These are phyloP conservation scores for Baronia brevicornis DNA, from an alignment of 2,888 invertebrate species.

Conservation along the genomic window DNA sequence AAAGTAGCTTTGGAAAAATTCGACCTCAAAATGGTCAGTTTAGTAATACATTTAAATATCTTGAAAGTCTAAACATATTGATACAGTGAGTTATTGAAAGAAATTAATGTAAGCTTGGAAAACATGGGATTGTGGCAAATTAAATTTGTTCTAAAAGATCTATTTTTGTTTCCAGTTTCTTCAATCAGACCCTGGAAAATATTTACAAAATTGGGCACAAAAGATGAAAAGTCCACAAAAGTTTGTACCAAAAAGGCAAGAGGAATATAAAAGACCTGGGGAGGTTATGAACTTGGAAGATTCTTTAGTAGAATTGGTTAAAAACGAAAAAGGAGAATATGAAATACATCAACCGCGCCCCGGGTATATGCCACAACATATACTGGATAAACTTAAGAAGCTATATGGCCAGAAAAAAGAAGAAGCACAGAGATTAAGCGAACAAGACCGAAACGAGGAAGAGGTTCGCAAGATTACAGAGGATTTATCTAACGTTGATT, in stretches of 20 bases:
- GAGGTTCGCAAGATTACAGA: conserved; percentile 71
- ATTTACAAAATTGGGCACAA: conserved; percentile 78
- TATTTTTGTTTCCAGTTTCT: conserved; percentile 43
- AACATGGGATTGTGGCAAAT: too few species aligned
- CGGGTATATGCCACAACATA: conserved; percentile 49
- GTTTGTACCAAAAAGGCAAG: conserved; percentile 18
- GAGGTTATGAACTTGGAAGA: conserved; percentile 59
- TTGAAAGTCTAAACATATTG: too few species aligned
- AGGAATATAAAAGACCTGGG: conserved; percentile 28
- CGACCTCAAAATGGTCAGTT: too few species aligned
- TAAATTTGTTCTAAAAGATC: conserved; percentile 2
- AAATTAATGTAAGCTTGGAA: too few species aligned
- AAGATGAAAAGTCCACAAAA: conserved; percentile 58
- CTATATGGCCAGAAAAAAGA: conserved; percentile 54
- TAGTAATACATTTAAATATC: too few species aligned
- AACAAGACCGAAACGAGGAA: conserved; percentile 40
- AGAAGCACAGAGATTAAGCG: conserved; percentile 35
- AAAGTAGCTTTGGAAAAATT: too few species aligned
- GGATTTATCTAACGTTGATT: conserved; percentile 74
- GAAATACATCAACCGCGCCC: conserved; percentile 62
- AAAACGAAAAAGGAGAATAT: conserved; percentile 55
- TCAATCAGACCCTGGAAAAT: conserved; percentile 67
- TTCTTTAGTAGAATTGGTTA: conserved; percentile 53
- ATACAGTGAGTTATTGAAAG: too few species aligned
- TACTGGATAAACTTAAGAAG: conserved; percentile 42